These are phyloP conservation scores for Meteorus cinctellus DNA, from an alignment of 2,888 invertebrate species.

Conservation along the genomic window DNA sequence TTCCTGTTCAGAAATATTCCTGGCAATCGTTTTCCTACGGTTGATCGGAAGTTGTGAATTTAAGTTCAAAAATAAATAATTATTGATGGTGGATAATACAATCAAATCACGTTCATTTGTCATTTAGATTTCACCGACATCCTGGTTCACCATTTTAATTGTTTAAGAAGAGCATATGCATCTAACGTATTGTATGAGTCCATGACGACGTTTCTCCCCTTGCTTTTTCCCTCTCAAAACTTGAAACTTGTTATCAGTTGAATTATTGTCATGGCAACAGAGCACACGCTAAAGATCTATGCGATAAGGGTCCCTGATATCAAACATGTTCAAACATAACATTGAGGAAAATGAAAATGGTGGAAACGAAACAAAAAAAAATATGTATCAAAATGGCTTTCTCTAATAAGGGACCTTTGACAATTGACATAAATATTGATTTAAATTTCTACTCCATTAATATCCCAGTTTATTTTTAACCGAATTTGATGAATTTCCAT, in stretches of 20 bases:
- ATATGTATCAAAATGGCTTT: neutral
- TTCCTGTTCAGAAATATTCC: too few species aligned
- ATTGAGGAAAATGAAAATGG: constrained; percentile 5
- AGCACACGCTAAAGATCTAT: constrained; percentile 62
- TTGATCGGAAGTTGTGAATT: too few species aligned
- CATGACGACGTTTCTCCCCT: neutral
- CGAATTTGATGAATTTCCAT: too few species aligned
- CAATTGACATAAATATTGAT: too few species aligned
- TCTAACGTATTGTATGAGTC: neutral
- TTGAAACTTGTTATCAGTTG: constrained; percentile 57
- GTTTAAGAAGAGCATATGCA: neutral
- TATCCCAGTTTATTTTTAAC: too few species aligned
- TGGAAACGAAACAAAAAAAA: constrained; percentile 35
- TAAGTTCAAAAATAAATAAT: too few species aligned
- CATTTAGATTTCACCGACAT: neutral
- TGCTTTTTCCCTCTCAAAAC: neutral
- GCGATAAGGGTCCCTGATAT: constrained; percentile 61
- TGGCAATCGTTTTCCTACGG: too few species aligned
- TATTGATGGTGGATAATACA: too few species aligned
- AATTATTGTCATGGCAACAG: constrained; percentile 65
- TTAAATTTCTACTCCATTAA: too few species aligned
- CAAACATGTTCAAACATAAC: constrained; percentile 5
- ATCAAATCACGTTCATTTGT: too few species aligned
- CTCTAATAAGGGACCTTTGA: constrained; percentile 16
- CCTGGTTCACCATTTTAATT: neutral